These are phyloP conservation scores for Drosophila nr. fundita DNA, from an alignment of 2,888 invertebrate genomes.

Conservation along the genomic window DNA sequence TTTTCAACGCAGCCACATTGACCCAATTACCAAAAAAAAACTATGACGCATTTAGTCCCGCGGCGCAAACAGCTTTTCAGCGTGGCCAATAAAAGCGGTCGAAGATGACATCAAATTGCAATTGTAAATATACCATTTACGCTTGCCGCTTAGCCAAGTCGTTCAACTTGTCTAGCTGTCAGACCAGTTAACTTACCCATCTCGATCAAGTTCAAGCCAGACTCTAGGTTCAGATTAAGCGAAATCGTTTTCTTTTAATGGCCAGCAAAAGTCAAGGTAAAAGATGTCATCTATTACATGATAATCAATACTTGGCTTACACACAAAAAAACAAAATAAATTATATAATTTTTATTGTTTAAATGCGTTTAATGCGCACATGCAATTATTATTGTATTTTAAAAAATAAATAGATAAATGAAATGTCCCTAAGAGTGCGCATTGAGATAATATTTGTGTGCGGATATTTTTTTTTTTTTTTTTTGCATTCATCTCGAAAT, in stretches of 20 bases:
- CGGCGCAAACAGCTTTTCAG: neutral
- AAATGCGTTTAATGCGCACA: neutral
- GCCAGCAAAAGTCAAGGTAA: slow-evolving; percentile 28
- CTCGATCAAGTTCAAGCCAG: slow-evolving; percentile 2
- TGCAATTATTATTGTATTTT: no score
- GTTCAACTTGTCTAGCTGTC: slow-evolving; percentile 51
- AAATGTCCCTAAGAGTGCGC: neutral
- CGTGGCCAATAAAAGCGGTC: slow-evolving; percentile 26
- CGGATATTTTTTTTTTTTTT: neutral
- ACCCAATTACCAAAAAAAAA: slow-evolving; percentile 40
- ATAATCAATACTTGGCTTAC: neutral
- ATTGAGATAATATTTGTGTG: neutral
- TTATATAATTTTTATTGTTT: neutral
- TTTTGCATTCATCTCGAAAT: neutral
- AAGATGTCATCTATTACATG: slow-evolving; percentile 39
- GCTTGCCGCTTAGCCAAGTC: slow-evolving; percentile 29
- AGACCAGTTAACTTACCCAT: neutral
- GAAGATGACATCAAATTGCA: slow-evolving; percentile 61
- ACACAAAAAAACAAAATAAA: neutral
- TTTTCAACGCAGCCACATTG: slow-evolving; percentile 32
- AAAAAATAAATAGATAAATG: no score
- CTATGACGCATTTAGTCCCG: slow-evolving; percentile 6
- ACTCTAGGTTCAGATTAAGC: slow-evolving; percentile 2
- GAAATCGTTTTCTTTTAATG: slow-evolving; percentile 17
- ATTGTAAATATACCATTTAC: slow-evolving; percentile 47